Conservation (phyloP, 2,888 invertebrate genomes). For the Didymodactylos carnosus region DNA sequence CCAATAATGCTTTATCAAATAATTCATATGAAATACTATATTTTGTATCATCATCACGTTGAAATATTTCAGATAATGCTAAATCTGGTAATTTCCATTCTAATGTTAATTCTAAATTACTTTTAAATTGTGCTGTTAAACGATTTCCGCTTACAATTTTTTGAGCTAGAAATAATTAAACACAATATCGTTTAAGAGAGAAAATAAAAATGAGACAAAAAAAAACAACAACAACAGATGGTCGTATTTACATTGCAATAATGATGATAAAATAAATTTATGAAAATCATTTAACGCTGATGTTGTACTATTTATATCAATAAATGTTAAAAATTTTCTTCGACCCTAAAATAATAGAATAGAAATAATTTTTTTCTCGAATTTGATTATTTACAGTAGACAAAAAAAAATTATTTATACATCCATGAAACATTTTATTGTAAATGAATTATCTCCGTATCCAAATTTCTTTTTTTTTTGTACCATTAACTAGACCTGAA, state of each 20-base stretch:
- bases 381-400: no score
- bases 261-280: constrained; percentile 28
- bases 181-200: no score
- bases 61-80: constrained; percentile 27
- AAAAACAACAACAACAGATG: no score
- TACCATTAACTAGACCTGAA: no score
- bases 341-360: constrained; percentile 20
- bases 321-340: constrained; percentile 25
- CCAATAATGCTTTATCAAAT: constrained; percentile 29
- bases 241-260: constrained; percentile 30
- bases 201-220: no score
- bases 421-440: no score
- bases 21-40: constrained; percentile 16
- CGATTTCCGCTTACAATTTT: constrained; percentile 14
- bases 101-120: constrained; percentile 28
- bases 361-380: no score
- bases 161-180: constrained; percentile 16
- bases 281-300: constrained; percentile 28
- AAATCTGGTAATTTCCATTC: constrained; percentile 34
- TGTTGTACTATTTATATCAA: constrained; percentile 27
- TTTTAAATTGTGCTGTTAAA: constrained; percentile 21
- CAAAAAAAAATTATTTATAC: no score
- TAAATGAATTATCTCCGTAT: no score
- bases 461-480: no score
- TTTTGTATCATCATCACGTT: constrained; percentile 14